These are phyloP conservation scores for Pentamera pediparva DNA, from an alignment of 53 echinoderm and acorn worm species.

Conservation along the genomic window DNA sequence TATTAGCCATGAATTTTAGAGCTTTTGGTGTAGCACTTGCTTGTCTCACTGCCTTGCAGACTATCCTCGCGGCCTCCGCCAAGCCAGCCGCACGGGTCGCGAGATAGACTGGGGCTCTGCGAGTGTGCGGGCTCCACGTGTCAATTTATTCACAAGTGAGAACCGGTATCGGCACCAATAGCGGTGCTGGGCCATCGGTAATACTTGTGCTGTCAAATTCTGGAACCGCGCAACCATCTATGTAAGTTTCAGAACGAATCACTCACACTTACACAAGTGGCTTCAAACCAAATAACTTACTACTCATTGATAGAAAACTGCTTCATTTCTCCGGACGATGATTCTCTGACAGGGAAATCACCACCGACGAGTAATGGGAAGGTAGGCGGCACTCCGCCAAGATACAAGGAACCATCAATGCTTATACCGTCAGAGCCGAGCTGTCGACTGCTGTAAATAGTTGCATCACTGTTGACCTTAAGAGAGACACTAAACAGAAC, in stretches of 20 bases:
- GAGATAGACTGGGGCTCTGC: too few relatives aligned
- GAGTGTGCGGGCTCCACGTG: too few relatives aligned
- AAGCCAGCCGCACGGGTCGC: too few relatives aligned
- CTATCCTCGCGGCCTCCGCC: too few relatives aligned
- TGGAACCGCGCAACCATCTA: too few relatives aligned
- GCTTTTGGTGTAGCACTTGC: too few relatives aligned
- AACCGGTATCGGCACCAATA: too few relatives aligned
- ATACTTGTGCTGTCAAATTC: too few relatives aligned
- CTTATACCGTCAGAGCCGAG: constrained; percentile 50
- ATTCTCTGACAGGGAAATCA: constrained; percentile 73
- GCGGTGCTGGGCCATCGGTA: too few relatives aligned
- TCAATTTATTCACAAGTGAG: too few relatives aligned
- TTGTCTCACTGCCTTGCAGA: too few relatives aligned
- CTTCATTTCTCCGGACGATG: constrained; percentile 61
- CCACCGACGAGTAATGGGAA: constrained; percentile 86
- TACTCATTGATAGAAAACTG: constrained; percentile 63
- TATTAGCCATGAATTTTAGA: too few relatives aligned
- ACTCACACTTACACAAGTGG: not conserved
- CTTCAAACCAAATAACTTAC: constrained; percentile 64
- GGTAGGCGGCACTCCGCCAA: constrained; percentile 70
- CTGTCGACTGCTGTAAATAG: constrained; percentile 72
- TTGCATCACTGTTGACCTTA: constrained; percentile 66
- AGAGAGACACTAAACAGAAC: constrained; percentile 59
- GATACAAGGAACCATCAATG: constrained; percentile 62
- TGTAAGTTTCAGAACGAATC: not conserved